Evolutionary conservation across 1,140 invertebrate genomes (phyloP).

Genomic region (Papilio polyxenes): DNA sequence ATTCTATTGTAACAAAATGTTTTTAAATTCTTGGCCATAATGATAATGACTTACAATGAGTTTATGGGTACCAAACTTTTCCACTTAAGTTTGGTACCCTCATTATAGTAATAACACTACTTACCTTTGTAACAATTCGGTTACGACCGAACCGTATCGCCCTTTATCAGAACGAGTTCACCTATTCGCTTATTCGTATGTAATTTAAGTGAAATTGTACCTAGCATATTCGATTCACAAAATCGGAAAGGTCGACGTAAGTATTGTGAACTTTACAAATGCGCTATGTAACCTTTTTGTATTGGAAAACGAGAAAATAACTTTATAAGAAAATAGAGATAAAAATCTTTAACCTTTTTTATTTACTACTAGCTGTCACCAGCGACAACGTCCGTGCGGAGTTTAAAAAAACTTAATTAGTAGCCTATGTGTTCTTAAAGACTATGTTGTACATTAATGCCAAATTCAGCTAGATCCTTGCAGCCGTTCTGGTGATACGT

Average conservation of each 20-base stretch:
- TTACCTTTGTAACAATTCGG: constrained; percentile 11
- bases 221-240: not conserved
- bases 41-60: not conserved
- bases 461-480: no score
- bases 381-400: no score
- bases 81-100: constrained; percentile 21
- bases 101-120: constrained; percentile 24
- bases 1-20: not conserved
- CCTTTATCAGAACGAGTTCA: constrained; percentile 24
- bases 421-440: no score
- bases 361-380: not conserved
- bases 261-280: not conserved
- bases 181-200: constrained; percentile 13
- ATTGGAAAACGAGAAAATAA: not conserved
- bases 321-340: not conserved
- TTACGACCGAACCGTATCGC: not conserved
- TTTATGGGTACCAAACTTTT: not conserved
- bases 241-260: constrained; percentile 24
- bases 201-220: constrained; percentile 25
- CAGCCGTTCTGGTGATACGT: no score
- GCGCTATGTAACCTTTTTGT: not conserved
- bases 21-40: not conserved
- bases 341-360: not conserved
- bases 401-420: no score
- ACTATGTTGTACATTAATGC: no score